Base-by-base conservation (phyloP, 1,140 invertebrate genomes). In the Bombus soroeensis region DNA sequence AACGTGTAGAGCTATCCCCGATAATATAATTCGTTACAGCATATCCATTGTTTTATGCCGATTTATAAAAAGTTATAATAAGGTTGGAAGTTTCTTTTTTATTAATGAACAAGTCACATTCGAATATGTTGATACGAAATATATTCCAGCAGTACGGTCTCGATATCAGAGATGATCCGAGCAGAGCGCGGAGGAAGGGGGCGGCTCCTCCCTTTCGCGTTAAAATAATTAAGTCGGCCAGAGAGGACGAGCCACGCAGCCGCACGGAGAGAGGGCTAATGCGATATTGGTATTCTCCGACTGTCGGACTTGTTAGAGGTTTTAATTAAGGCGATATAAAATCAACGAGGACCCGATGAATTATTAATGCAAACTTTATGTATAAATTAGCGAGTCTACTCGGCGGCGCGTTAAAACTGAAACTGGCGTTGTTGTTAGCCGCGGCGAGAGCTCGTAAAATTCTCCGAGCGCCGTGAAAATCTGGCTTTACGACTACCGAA, bases 261-360 rank as follows among this genome's bases (percentile, higher is more conserved):
- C 88, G 87, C 87, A 71, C 76, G 68, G 70, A 77, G 78, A 83
- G 73, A 89, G 71, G 84, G 88, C 88, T 89, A 89, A 89, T 89
- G 88, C 88, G 88, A 90, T 87, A 94, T 94, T 94, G 94, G 92
- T 94, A 94, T 94, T 94, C 94, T 93, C 92, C 89, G 92, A 93
- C 92, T 94, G 93, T 91, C 82, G 88, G 94, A 94, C 94, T 95
- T 95, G 94, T 95, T 94, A 94, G 93, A 93, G 94, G 93, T 93
- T 95, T 94, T 94, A 94, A 94, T 95, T 94, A 95, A 94, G 94
- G 93, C 93, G 93, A 94, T 94, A 94, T 94, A 95, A 91, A 95
- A 95, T 95, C 93, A 93, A 92, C 89, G 91, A 81, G 89, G 90
- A 88, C 74, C 87, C 93, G 93, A 94, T 95, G 94, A 95, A 95